Conservation (phyloP, 2,113 vertebrate species). For the Dascyllus trimaculatus region DNA sequence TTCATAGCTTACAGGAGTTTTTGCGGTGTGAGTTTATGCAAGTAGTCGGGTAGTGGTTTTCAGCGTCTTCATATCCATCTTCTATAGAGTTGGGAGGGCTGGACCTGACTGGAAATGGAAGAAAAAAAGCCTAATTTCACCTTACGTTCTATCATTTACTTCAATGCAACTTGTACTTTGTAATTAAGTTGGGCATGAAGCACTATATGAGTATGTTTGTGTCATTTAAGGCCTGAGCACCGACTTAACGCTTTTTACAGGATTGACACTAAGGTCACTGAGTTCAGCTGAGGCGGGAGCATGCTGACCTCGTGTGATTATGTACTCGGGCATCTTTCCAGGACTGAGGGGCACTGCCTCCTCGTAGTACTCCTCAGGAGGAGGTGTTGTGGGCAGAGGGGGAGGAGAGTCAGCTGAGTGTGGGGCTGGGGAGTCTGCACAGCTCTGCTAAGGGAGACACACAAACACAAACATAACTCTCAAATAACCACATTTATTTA, state of each 20-base stretch:
- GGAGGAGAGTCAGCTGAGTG: conserved; percentile 86
- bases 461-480: conserved; percentile 58
- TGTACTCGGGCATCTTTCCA: conserved; percentile 92
- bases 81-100: conserved; percentile 93
- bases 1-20: conserved; percentile 89
- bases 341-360: conserved; percentile 95
- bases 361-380: conserved; percentile 97
- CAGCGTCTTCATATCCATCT: conserved; percentile 95
- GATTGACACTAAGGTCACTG: conserved; percentile 3
- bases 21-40: conserved; percentile 91
- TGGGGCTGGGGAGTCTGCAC: conserved; percentile 40
- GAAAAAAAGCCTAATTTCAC: conserved; percentile 14
- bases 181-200: conserved; percentile 25
- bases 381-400: conserved; percentile 93
- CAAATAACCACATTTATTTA: conserved; percentile 14
- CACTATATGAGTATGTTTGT: conserved; percentile 14
- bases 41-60: conserved; percentile 91
- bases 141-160: conserved; percentile 3
- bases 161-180: conserved; percentile 12
- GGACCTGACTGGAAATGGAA: conserved; percentile 86
- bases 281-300: conserved; percentile 24
- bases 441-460: conserved; percentile 46
- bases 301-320: conserved; percentile 93
- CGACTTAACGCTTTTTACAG: conserved; percentile 17
- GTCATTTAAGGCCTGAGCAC: background rate